These are phyloP conservation scores for Phragmatobia fuliginosa DNA, from an alignment of 2,888 invertebrate genomes.

Conservation along the genomic window DNA sequence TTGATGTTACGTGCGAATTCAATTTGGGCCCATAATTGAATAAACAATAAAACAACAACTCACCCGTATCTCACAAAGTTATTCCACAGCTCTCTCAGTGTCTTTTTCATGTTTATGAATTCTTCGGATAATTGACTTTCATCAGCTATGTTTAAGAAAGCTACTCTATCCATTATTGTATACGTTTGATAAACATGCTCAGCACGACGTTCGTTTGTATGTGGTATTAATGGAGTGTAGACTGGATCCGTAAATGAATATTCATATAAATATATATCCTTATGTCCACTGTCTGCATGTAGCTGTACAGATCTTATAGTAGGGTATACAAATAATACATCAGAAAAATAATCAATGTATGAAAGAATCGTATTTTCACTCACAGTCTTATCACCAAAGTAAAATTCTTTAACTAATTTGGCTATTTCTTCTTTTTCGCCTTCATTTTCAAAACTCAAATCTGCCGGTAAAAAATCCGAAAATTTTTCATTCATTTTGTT, in stretches of 20 bases:
- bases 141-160: background rate
- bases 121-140: slow-evolving; percentile 34
- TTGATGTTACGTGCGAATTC: no score
- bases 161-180: slow-evolving; percentile 27
- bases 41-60: slow-evolving; percentile 20
- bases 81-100: slow-evolving; percentile 46
- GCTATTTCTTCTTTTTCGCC: slow-evolving; percentile 52
- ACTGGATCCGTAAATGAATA: slow-evolving; percentile 57
- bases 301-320: slow-evolving; percentile 53
- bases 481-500: slow-evolving; percentile 61
- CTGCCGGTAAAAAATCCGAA: slow-evolving; percentile 58
- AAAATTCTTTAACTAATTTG: slow-evolving; percentile 53
- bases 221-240: slow-evolving; percentile 40
- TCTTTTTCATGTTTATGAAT: slow-evolving; percentile 41
- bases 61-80: slow-evolving; percentile 57
- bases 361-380: slow-evolving; percentile 32
- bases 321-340: slow-evolving; percentile 66
- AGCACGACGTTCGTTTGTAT: slow-evolving; percentile 54
- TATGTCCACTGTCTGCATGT: slow-evolving; percentile 45
- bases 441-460: slow-evolving; percentile 56
- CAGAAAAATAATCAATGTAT: slow-evolving; percentile 57
- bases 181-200: slow-evolving; percentile 55
- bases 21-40: background rate
- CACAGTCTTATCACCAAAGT: slow-evolving; percentile 56
- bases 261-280: slow-evolving; percentile 60